Evolutionary conservation across 2,888 invertebrate species (phyloP).

Genomic region (Conomelus anceps): DNA sequence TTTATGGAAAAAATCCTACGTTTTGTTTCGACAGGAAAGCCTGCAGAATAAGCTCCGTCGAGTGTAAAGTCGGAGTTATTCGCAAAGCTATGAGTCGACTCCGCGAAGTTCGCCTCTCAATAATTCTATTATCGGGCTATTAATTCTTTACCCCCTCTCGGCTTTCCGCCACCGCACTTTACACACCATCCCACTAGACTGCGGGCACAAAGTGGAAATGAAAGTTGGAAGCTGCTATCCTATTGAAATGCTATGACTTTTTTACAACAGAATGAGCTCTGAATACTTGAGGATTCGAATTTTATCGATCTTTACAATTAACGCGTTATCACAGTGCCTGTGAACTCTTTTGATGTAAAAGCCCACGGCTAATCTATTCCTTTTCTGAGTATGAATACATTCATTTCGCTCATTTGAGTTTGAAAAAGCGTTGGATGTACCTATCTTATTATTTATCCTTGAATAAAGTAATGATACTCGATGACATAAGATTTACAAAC

Average conservation of each 20-base stretch:
- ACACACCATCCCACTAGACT: neutral
- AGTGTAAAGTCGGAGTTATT: neutral
- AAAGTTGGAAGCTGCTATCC: neutral
- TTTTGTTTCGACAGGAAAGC: neutral
- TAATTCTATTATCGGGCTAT: neutral
- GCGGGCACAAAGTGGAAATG: neutral
- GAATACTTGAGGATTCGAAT: neutral
- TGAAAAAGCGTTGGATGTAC: too few relatives aligned
- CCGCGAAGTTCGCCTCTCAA: neutral
- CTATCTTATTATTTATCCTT: too few relatives aligned
- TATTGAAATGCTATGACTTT: neutral
- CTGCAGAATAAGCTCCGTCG: neutral
- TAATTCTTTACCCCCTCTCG: neutral
- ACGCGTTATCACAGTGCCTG: neutral
- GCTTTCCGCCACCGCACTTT: neutral
- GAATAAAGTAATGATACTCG: too few relatives aligned
- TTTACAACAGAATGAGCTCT: neutral
- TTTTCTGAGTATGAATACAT: neutral
- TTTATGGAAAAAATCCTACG: neutral
- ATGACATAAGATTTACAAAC: too few relatives aligned
- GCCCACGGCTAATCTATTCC: neutral
- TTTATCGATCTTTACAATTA: neutral
- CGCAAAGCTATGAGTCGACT: neutral
- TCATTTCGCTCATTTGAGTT: neutral
- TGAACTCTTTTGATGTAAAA: neutral